A percentile compares a stretch with the other conserved stretches of the same genome.
Evolutionary conservation across 2,888 invertebrate genomes (phyloP).

Genomic region (Sphecodes monilicornis): DNA sequence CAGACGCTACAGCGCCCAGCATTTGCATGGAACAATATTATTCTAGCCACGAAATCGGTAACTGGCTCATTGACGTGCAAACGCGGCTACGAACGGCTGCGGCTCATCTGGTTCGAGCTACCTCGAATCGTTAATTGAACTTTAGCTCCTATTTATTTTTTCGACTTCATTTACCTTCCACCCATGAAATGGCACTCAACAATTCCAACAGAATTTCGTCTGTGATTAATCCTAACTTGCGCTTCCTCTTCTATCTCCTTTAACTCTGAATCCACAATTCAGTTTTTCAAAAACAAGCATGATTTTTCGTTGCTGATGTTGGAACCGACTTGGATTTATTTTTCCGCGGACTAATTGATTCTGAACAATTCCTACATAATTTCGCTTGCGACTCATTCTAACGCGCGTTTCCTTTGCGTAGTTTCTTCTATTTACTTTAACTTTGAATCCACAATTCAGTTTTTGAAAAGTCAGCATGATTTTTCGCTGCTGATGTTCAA

Average conservation of each 20-base stretch:
- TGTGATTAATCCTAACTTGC: neutral
- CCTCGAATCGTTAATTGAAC: constrained; percentile 32
- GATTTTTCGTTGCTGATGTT: too few relatives aligned
- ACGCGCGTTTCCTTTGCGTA: too few relatives aligned
- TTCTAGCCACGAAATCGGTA: constrained; percentile 63
- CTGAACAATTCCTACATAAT: too few relatives aligned
- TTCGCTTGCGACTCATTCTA: too few relatives aligned
- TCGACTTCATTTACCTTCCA: constrained; percentile 1
- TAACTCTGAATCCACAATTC: neutral
- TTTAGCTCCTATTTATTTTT: constrained; percentile 28
- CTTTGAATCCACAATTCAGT: too few relatives aligned
- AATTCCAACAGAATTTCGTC: neutral
- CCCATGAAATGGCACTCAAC: neutral
- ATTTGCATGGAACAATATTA: constrained; percentile 73
- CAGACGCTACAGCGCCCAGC: constrained; percentile 33
- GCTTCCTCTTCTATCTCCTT: neutral
- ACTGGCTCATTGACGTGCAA: constrained; percentile 63
- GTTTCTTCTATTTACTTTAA: too few relatives aligned
- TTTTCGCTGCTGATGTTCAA: too few relatives aligned
- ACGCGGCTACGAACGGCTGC: constrained; percentile 37
- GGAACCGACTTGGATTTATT: too few relatives aligned
- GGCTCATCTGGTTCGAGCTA: constrained; percentile 43
- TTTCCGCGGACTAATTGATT: too few relatives aligned
- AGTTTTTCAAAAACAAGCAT: neutral
- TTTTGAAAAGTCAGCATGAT: too few relatives aligned